These are phyloP conservation scores for Adoxophyes honmai DNA, from an alignment of 1,140 invertebrate species.

Conservation along the genomic window DNA sequence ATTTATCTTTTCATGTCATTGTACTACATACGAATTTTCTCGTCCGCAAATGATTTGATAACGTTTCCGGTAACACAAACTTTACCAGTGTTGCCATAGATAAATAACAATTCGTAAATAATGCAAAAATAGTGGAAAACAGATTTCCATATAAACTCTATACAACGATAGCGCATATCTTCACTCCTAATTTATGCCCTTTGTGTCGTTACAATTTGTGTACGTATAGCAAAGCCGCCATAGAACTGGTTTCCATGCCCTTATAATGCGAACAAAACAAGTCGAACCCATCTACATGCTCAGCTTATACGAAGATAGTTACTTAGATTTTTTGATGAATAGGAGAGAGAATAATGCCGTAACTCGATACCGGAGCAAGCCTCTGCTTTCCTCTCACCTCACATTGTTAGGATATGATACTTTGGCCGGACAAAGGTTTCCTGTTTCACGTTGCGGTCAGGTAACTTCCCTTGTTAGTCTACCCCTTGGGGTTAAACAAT, in stretches of 20 bases:
- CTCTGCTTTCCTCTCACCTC: conserved; percentile 24
- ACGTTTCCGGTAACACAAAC: conserved; percentile 24
- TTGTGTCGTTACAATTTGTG: conserved; percentile 39
- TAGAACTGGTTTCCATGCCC: conserved; percentile 47
- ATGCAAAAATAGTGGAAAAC: neutral
- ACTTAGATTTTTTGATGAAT: conserved; percentile 43
- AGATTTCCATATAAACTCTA: conserved; percentile 13
- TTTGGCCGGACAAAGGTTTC: conserved; percentile 16
- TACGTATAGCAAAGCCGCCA: conserved; percentile 17
- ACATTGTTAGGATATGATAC: conserved; percentile 36
- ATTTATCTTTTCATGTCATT: conserved; percentile 44
- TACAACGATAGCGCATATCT: conserved; percentile 21
- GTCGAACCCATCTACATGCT: conserved; percentile 25
- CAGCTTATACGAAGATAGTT: conserved; percentile 29
- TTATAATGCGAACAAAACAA: conserved; percentile 46
- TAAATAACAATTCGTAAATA: neutral
- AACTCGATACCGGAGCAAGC: conserved; percentile 44
- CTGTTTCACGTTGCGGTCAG: conserved; percentile 15
- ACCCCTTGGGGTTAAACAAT: neutral
- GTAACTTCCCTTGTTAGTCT: conserved; percentile 1
- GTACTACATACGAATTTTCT: conserved; percentile 35
- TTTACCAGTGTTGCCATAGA: neutral
- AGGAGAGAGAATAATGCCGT: conserved; percentile 41
- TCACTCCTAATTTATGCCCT: conserved; percentile 30
- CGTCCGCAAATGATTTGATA: conserved; percentile 40